Evolutionary conservation across 2,888 invertebrate genomes (phyloP), one percentile per base, ranked within the genome.

Genomic region (Aspidapion aeneum): DNA sequence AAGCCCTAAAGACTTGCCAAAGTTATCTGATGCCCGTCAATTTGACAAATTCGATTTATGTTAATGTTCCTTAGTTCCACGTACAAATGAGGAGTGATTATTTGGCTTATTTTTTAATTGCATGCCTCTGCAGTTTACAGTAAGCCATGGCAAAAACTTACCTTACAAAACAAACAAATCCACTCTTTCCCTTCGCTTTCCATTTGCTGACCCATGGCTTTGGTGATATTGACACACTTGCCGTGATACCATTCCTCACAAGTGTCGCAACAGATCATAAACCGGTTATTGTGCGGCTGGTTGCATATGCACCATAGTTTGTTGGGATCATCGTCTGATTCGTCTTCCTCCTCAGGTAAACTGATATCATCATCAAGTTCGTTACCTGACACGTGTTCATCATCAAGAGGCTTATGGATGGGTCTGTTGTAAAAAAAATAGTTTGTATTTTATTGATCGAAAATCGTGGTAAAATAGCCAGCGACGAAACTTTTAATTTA

Each of bases 241-340:
- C 97, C 97, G 77, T 98, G 97, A 78, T 94, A 98, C 97, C 97
- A 98, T 77, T 97, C 96, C 77, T 95, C 93, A 78, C 97, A 98
- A 16, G 87, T 86, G 79, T 98, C 97, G 79, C 98, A 98, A 78
- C 95, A 95, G 73, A 97, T 97, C 97, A 98, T 98, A 77, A 98
- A 97, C 60, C 96, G 84, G 79, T 96, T 95, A 74, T 96, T 94
- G 78, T 96, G 96, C 0, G 97, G 97, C 76, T 94, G 93, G 72
- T 90, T 90, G 77, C 97, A 97, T 76, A 97, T 92, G 79, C 97
- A 97, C 96, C 97, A 97, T 60, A 96, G 82, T 76, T 93, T 90
- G 74, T 92, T 89, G 7, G 96, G 96, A 84, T 96, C 96, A 81
- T 96, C 95, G 80, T 95, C 94, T n/a, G 92, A 92, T 35, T 66